Conservation (phyloP, 2,797 vertebrate genomes). For the Mormyrops attenuatus region DNA sequence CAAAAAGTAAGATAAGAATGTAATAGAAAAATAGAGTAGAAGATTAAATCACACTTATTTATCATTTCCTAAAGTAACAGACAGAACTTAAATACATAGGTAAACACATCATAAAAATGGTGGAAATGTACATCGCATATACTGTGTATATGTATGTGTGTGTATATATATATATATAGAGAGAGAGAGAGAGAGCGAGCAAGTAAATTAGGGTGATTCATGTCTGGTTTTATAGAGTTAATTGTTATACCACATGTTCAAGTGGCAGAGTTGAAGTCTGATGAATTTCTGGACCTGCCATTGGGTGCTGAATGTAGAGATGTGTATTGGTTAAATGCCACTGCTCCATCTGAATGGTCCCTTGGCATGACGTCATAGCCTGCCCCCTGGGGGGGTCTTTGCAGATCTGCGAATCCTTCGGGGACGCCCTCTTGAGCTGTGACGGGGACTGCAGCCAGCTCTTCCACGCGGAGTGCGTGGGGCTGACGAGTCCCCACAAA, state of each 20-base stretch:
- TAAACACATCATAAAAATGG: background rate
- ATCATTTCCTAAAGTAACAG: background rate
- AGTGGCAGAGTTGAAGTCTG: background rate
- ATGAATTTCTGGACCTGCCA: background rate
- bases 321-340: background rate
- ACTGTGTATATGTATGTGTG: background rate
- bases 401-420: conserved; percentile 85
- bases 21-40: background rate
- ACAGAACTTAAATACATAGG: background rate
- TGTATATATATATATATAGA: background rate
- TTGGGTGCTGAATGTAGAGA: background rate
- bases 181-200: background rate
- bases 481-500: conserved; percentile 65
- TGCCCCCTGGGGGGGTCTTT: conserved; percentile 20
- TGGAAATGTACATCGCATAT: background rate
- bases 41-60: background rate
- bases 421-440: conserved; percentile 80
- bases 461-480: conserved; percentile 86
- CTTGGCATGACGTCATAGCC: background rate
- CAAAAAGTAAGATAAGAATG: background rate
- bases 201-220: background rate
- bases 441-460: conserved; percentile 86
- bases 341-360: background rate
- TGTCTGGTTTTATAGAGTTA: background rate
- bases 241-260: background rate